Evolutionary conservation across 2,113 vertebrate species (phyloP).

Genomic region (Tyto alba): DNA sequence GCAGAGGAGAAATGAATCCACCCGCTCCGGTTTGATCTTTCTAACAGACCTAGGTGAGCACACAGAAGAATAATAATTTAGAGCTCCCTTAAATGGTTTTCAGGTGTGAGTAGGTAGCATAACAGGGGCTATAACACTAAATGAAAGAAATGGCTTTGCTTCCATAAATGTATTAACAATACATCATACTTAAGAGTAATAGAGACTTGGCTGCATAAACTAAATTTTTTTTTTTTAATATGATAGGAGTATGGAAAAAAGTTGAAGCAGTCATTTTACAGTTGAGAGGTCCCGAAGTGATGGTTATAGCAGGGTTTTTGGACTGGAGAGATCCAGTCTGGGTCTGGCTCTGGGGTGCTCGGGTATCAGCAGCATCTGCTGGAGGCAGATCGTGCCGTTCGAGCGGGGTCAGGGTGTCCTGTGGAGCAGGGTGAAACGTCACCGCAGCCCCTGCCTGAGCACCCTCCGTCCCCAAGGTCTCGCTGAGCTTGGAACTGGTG

Average conservation of each 20-base stretch:
- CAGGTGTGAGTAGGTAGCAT: not conserved
- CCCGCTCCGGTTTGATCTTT: not conserved
- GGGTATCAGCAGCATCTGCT: not conserved
- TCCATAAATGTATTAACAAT: not conserved
- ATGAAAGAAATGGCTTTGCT: not conserved
- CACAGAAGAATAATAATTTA: not conserved
- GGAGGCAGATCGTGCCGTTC: accelerated
- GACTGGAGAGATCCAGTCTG: not conserved
- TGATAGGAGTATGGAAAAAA: not conserved
- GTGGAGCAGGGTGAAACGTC: not conserved
- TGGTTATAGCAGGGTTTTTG: not conserved
- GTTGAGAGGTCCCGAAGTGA: not conserved
- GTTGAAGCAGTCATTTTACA: not conserved
- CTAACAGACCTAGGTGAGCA: not conserved
- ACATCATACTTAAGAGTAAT: not conserved
- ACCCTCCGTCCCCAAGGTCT: too few species aligned
- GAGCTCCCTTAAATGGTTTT: not conserved
- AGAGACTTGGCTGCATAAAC: not conserved
- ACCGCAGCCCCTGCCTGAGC: not conserved
- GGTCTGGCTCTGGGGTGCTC: not conserved
- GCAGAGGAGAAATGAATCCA: not conserved
- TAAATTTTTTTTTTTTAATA: not conserved
- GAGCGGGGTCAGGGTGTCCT: accelerated
- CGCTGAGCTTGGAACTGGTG: not conserved
- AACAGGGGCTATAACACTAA: not conserved